Conservation (phyloP, 2,888 invertebrate genomes). For the Oegoconia quadripuncta region DNA sequence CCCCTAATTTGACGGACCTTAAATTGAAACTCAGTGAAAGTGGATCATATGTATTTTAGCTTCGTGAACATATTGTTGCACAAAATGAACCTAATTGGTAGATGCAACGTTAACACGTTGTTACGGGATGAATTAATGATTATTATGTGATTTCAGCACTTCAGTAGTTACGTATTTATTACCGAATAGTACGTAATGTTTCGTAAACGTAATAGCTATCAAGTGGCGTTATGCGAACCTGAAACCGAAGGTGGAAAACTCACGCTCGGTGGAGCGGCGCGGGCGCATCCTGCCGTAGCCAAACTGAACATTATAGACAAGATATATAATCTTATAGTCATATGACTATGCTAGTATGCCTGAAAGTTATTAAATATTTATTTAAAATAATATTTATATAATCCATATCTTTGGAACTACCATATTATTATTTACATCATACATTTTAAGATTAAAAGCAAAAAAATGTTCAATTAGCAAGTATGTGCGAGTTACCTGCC, state of each 20-base stretch:
- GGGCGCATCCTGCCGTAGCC: conserved; percentile 19
- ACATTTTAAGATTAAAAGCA: too few species aligned
- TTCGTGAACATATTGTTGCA: conserved; percentile 18
- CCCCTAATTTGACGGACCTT: conserved; percentile 33
- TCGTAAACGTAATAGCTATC: conserved; percentile 71
- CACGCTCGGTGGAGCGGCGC: conserved; percentile 65
- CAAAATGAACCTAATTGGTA: conserved; percentile 4
- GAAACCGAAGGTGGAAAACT: conserved; percentile 77
- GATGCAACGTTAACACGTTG: conserved; percentile 7
- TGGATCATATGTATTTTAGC: conserved; percentile 24
- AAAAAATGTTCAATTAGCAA: too few species aligned
- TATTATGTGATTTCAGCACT: conserved; percentile 53
- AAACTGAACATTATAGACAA: conserved; percentile 24
- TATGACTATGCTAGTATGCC: too few species aligned
- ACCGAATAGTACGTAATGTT: conserved; percentile 72
- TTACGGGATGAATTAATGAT: conserved; percentile 23
- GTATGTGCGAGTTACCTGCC: too few species aligned
- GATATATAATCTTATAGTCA: too few species aligned
- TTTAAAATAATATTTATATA: too few species aligned
- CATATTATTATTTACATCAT: too few species aligned
- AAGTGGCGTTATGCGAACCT: conserved; percentile 64
- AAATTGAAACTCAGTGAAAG: conserved; percentile 43
- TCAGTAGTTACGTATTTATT: conserved; percentile 62
- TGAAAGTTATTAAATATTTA: too few species aligned
- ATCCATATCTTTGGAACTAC: too few species aligned